Evolutionary conservation across 2,888 invertebrate species (phyloP), one percentile per base, ranked within the genome.

Genomic region (Hypomecis punctinalis): DNA sequence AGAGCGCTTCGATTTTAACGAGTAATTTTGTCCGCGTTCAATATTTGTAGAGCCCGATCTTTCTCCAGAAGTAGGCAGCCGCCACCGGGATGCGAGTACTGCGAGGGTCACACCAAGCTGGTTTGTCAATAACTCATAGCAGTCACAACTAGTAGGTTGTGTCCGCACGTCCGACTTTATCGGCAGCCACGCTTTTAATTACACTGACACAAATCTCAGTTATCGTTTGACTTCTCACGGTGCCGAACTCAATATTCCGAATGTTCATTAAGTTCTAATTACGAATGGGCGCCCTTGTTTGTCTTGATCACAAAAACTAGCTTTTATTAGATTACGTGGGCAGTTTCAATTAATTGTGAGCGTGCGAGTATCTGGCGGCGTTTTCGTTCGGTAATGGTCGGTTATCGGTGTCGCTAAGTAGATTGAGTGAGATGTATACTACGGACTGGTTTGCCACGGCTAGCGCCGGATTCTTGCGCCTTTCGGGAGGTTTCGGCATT

Each of bases 321-420:
- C 91, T 91, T 91, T 91, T 90, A 91, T 92, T 90, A 91, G 91
- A 93, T 93, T 91, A 93, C 88, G 90, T 91, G 90, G 93, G 91
- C 83, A 90, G 91, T 90, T 89, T 90, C 90, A 88, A 92, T 92
- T 93, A 92, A 92, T 91, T 90, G 90, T 91, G 83, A 82, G 84
- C 88, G 85, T 85, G 79, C 81, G 79, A 81, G 82, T 88, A 86
- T 88, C 86, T 87, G 89, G 86, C 91, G 91, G 89, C 89, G 78
- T 87, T 87, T 88, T 85, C 86, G 84, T 87, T 86, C 66, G 86
- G 87, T 88, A 86, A 88, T 86, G 85, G 86, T 84, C 82, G 83
- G 88, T 88, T 91, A 90, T 91, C 91, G 85, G 87, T 88, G 90
- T 89, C 86, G 85, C 85, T 83, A 83, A 87, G 87, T 87, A 89